Base-by-base conservation (phyloP, 2,888 invertebrate species). In the Yponomeuta cagnagella region DNA sequence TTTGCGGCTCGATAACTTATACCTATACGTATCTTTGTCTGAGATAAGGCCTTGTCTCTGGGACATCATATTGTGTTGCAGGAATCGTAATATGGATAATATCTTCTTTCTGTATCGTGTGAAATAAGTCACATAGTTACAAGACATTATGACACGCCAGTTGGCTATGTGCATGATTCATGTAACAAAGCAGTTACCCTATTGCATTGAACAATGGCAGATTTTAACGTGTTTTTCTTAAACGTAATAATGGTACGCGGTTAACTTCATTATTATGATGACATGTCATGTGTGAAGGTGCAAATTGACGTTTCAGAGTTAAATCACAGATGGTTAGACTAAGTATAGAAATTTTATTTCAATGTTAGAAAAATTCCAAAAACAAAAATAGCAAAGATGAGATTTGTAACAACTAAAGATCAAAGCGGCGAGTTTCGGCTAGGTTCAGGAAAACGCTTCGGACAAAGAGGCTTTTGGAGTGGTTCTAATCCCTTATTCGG, bases 401-500 rank as follows among this genome's bases (percentile, higher is more conserved):
- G 52, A 58, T 58, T 3, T n/a, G 48, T 52, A n/a, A 68, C 31
- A 48, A 68, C 30, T 43, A 31, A 71, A 71, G 69, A 69, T 68
- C 63, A 68, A 68, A 68, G 52, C 30, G 64, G 10, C 31, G 64
- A 30, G 64, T 64, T 64, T 30, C 43, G 43, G 52, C 68, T 68
- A 43, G 6, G 43, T 30, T 43, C 52, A 9, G 52, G 10, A 52
- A 52, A 30, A 48, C 48, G 10, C n/a, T 37, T 65, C 64, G 72
- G 70, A 68, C 69, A 67, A 71, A 70, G 70, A 71, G 71, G 71
- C 63, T 63, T 69, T 69, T 65, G 68, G 69, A 68, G 63, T 70
- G 71, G 66, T 69, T 73, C 71, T 73, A 72, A 80, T 80, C 77
- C 79, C 74, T 79, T 78, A 77, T 75, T 76, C 77, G 77, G 77